Base-by-base conservation (phyloP, 2,797 vertebrate species). In the Tragelaphus eurycerus region DNA sequence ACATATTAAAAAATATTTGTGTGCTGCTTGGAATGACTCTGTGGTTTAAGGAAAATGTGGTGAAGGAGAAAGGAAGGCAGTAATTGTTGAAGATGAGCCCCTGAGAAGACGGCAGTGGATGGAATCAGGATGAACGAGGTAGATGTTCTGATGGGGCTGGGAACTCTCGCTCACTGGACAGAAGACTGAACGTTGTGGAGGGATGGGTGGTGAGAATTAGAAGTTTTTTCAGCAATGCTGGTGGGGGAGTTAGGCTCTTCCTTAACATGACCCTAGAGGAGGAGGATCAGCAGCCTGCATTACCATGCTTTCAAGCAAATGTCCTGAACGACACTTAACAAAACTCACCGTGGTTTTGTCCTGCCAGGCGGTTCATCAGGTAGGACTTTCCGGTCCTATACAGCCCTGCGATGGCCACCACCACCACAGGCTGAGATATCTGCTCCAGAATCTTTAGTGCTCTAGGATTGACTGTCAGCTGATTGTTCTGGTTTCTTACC, bases 371-470 rank as follows among this genome's bases (percentile, higher is more conserved):
- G 83, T 93, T 93, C 83, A 86, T 93, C 34, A 93, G 46, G 83
- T 62, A 93, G 46, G 91, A 93, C 23, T 95, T 95, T 48, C 86
- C 93, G 2, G 86, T 95, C 6, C 98, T 98, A 90, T 98, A 98
- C 97, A 25, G 54, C 13, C 82, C 91, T 93, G 12, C 8, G 0
- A 93, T 60, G 46, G 91, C 82, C 13, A 99, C 98, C 86, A 99
- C 98, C 76, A 99, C 98, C 94, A 98, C 96, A 0, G 98, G 98
- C 90, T 99, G 98, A 0, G 38, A 86, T 83, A 98, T 97, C 15
- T 67, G 55, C n/a, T 96, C 21, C 31, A 99, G 97, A 95, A 98
- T 94, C 8, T 89, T 14, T 29, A 98, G 27, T 38, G 98, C 98
- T 34, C 95, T 19, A 5, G 81, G 82, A 50, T 98, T 98, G 14